phyloP scores from a whole-genome alignment of 1,140 invertebrate genomes.

The Vollenhovia emeryi region DNA sequence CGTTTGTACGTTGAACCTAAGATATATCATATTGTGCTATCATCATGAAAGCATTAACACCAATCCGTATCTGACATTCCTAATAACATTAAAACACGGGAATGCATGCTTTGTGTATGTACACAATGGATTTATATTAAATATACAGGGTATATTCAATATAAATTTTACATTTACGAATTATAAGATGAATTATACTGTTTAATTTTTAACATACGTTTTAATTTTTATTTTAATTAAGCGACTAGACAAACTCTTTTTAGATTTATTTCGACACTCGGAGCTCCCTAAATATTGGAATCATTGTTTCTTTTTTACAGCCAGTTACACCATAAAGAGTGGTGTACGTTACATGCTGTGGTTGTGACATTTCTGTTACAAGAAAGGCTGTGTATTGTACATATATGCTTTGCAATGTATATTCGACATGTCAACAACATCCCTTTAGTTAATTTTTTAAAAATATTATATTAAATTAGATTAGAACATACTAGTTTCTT shows the following conservation, averaged over 20 bases:
- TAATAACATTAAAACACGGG: slow-evolving; percentile 8
- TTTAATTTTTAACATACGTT: slow-evolving; percentile 35
- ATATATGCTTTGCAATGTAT: neutral
- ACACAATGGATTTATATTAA: neutral
- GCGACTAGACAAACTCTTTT: slow-evolving; percentile 11
- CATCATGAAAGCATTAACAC: slow-evolving; percentile 27
- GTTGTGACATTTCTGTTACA: neutral
- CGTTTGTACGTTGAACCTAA: slow-evolving; percentile 90
- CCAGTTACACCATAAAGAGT: neutral
- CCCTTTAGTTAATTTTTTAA: neutral
- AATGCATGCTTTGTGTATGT: slow-evolving; percentile 32
- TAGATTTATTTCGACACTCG: neutral
- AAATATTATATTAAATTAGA: slow-evolving; percentile 3
- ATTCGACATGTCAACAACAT: neutral
- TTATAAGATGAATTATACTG: neutral
- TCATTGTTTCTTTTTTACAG: slow-evolving; percentile 26
- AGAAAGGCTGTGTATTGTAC: neutral
- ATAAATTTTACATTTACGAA: slow-evolving; percentile 12
- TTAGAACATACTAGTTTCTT: neutral
- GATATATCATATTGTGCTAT: slow-evolving; percentile 45
- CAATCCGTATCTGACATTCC: neutral
- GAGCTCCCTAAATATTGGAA: slow-evolving; percentile 2
- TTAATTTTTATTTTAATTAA: slow-evolving; percentile 44
- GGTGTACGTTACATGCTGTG: neutral
- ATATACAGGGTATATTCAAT: neutral